Evolutionary conservation across 2,888 invertebrate genomes (phyloP), one percentile per base, ranked within the genome.

Genomic region (Lasioglossum zephyrum): DNA sequence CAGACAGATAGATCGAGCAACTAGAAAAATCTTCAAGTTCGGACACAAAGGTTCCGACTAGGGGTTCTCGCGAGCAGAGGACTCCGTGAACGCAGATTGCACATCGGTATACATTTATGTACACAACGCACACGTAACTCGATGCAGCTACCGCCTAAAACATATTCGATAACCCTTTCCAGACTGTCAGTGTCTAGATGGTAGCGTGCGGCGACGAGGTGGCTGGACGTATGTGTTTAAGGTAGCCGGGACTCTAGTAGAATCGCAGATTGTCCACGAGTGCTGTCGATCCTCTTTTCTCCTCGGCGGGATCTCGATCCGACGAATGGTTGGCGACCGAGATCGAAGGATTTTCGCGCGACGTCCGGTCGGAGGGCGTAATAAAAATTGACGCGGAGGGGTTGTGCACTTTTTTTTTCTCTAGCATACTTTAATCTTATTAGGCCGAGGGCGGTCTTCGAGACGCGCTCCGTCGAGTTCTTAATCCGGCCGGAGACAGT

Each of bases 321-420:
- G 80, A 73, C 69, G 80, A 22, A 80, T 80, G 84, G 53, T 53
- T 78, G 60, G 57, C 31, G 1, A 31, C 70, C 26, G 31, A 22
- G 77, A 81, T 84, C 76, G 31, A 79, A 66, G 79, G 60, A 60
- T 72, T 75, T 77, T 79, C 73, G 73, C 78, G 82, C 84, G 86
- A 85, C 83, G 81, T 86, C 88, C 88, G 89, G 88, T 92, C 91
- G 90, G 88, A 91, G 88, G 87, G 87, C 87, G 85, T 89, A 88
- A 92, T 91, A 84, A 92, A 93, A 93, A 93, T 93, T 93, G 93
- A 93, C 93, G 91, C 92, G 90, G 91, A 92, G 91, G 92, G 92
- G 88, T 92, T 92, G 84, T 91, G 81, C 86, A 87, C 77, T 81
- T 70, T 22, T 53, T 53, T 53, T 53, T 53, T 53, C 53, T 72